phyloP scores from a whole-genome alignment of 2,113 vertebrate genomes.

The Syrmaticus mikado region DNA sequence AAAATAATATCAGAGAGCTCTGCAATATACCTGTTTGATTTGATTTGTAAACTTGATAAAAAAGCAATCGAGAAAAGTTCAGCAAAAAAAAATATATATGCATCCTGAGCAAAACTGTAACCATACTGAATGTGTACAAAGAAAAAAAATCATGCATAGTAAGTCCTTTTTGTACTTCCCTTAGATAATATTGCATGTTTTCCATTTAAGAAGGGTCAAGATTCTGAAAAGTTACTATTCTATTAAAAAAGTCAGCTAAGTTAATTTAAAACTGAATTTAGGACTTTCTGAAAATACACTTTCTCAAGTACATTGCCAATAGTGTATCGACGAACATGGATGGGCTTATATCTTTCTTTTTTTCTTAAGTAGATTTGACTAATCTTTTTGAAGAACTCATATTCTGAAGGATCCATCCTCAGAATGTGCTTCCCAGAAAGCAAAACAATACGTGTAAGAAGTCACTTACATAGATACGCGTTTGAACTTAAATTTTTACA shows the following conservation, averaged over 20 bases:
- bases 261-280: constrained; percentile 40
- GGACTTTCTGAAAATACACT: not conserved
- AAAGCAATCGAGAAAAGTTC: constrained; percentile 85
- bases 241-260: constrained; percentile 46
- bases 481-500: not conserved
- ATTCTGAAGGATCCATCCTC: not conserved
- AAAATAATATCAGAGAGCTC: constrained; percentile 83
- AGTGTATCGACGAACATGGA: not conserved
- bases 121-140: constrained; percentile 74
- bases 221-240: constrained; percentile 62
- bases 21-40: constrained; percentile 88
- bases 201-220: constrained; percentile 56
- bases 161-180: constrained; percentile 59
- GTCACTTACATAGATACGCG: accelerated
- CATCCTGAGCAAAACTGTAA: constrained; percentile 75
- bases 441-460: not conserved
- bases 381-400: constrained; percentile 51
- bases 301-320: not conserved
- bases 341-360: not conserved
- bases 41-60: constrained; percentile 89
- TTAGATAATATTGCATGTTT: constrained; percentile 68
- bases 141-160: constrained; percentile 71
- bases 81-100: constrained; percentile 72
- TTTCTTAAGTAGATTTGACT: constrained; percentile 27
- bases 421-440: not conserved